Base-by-base conservation (phyloP, 1,140 invertebrate genomes). In the Drosophila suzukii region DNA sequence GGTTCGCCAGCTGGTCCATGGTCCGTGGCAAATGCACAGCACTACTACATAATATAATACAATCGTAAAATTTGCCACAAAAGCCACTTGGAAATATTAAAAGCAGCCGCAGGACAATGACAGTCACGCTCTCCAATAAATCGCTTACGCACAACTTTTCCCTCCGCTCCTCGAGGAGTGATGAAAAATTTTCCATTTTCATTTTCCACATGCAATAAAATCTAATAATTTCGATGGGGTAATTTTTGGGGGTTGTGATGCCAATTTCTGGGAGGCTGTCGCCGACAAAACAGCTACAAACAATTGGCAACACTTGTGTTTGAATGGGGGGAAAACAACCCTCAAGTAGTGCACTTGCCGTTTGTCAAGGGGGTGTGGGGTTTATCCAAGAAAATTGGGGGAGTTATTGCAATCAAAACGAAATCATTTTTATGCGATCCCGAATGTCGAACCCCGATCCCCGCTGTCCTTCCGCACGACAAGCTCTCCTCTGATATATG, bases 241-340 rank as follows among this genome's bases (percentile, higher is more conserved):
- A 6, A 41, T 53, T 78, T 55, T 75, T 49, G 65, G 65, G 65
- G 81, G 78, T 81, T 73, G 68, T 30, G 44, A 46, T 50, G 53
- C 51, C 46, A 59, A 53, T 54, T 65, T 49, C 51, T n/a, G 46
- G 32, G 44, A 57, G 77, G 67, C 63, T 84, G 78, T 57, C 65
- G 53, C 71, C 57, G 62, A 58, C 77, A 83, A 71, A 74, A 80
- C 61, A 75, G 75, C 79, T 66, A 62, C 72, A 62, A 88, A 79
- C 89, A 91, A 91, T 91, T 91, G 83, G 89, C 83, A 91, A 91
- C 89, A 91, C 89, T 91, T 91, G 81, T 84, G 75, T 82, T 75
- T 11, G 77, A 46, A 32, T 12, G 39, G 44, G 36, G 38, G 27
- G 34, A 34, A 73, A 84, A 55, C 84, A 76, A 88, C 83, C 79